phyloP scores from a whole-genome alignment of 1,140 invertebrate genomes.

The Steinernema feltiae region DNA sequence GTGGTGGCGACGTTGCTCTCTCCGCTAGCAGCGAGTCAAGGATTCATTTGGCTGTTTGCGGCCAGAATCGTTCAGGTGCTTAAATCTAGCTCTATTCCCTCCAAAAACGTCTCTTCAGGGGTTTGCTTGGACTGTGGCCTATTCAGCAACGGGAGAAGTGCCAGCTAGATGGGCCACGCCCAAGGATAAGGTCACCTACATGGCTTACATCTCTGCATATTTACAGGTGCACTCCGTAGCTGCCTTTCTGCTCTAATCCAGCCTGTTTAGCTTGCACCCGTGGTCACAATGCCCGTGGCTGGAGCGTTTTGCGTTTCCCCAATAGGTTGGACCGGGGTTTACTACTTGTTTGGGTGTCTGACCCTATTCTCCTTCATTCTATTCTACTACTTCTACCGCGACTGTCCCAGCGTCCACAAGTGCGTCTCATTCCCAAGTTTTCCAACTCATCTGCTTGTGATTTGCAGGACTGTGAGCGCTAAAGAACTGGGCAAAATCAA shows the following conservation, averaged over 20 bases:
- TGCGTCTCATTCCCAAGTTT: neutral
- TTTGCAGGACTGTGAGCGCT: neutral
- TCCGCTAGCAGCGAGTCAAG: slow-evolving; percentile 40
- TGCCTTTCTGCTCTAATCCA: neutral
- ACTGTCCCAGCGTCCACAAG: neutral
- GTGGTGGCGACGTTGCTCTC: slow-evolving; percentile 45
- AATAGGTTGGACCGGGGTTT: neutral
- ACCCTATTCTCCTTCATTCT: neutral
- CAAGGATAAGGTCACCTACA: slow-evolving; percentile 38
- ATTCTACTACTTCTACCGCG: neutral
- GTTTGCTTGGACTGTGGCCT: slow-evolving; percentile 44
- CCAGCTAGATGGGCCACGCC: slow-evolving; percentile 44
- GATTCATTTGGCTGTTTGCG: slow-evolving; percentile 35
- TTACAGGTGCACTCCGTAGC: slow-evolving; percentile 41
- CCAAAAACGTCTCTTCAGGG: slow-evolving; percentile 46
- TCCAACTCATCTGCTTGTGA: neutral
- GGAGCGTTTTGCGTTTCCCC: neutral
- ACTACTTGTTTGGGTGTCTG: neutral
- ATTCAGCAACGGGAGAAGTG: slow-evolving; percentile 36
- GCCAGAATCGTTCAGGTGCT: slow-evolving; percentile 21
- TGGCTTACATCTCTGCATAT: slow-evolving; percentile 45
- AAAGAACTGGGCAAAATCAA: slow-evolving; percentile 21
- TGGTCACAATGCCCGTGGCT: neutral
- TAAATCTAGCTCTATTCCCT: too few species aligned
- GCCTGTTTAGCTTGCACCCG: neutral